Evolutionary conservation across 2,888 invertebrate species (phyloP), one percentile per base, ranked within the genome.

Genomic region (Gasteruption jaculator): DNA sequence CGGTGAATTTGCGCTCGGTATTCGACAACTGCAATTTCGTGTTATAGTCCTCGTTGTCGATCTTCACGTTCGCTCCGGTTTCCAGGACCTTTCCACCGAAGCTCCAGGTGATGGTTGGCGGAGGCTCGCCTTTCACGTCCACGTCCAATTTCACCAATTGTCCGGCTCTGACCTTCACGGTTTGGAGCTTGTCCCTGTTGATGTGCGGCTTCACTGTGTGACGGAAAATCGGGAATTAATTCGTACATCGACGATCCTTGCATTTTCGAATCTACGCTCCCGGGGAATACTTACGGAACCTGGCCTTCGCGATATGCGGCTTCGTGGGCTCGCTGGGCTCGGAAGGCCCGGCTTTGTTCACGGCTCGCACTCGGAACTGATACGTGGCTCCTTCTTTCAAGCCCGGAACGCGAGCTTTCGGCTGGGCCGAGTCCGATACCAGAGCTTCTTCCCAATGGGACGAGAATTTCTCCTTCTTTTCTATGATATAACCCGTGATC

Each of bases 91-190:
- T 74, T 53, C 76, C 78, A 32, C 76, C 80, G 56, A 86, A 81
- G 48, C 77, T 81, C 92, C 92, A 93, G 5, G 83, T 85, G 56
- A 88, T 81, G 50, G 82, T 85, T 72, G 99, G 97, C 61, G 92
- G 87, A 35, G 99, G 99, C 75, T 99, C 97, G 65, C 97, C 99
- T 67, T 88, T 86, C 54, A 94, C 88, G 70, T 94, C 91, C 3
- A 97, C 92, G 65, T 94, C 93, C 58, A 96, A 79, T 60, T 88
- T 91, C 57, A 96, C 86, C 7, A 84, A 76, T 62, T 91, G 86
- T 1, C 96, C 94, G 15, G 92, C 91, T 56, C 94, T 85, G 3
- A 96, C 85, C 62, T 88, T 87, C 0, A 93, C 77, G 2, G 86
- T 84, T 47, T 88, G 85, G 71, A 96, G 78, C 74, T 94, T 93